Evolutionary conservation across 2,797 vertebrate genomes (phyloP).

Genomic region (Notolepis coatsorum): DNA sequence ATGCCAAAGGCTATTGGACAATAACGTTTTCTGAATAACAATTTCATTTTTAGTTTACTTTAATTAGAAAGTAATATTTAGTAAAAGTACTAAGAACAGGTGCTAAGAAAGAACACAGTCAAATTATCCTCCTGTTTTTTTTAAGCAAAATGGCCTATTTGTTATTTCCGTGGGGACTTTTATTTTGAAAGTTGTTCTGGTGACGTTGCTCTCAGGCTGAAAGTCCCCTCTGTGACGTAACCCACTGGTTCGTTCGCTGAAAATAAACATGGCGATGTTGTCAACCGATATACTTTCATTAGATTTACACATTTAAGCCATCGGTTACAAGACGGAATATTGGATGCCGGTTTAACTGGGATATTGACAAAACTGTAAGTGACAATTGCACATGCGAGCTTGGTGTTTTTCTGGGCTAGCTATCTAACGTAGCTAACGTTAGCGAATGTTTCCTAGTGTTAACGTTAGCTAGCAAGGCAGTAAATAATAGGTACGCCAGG

Average conservation of each 20-base stretch:
- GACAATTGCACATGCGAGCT: neutral
- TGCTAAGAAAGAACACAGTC: too few relatives aligned
- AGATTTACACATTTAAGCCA: constrained; percentile 5
- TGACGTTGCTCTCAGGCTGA: constrained; percentile 38
- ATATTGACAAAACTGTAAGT: constrained; percentile 50
- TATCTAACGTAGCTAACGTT: constrained; percentile 40
- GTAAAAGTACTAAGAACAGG: too few relatives aligned
- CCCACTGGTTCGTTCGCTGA: constrained; percentile 22
- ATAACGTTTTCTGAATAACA: too few relatives aligned
- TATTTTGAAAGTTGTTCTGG: constrained; percentile 20
- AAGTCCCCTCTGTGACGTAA: neutral
- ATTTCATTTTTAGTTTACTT: too few relatives aligned
- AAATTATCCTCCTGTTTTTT: too few relatives aligned
- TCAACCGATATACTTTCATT: constrained; percentile 10
- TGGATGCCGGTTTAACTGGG: constrained; percentile 2
- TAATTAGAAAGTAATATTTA: too few relatives aligned
- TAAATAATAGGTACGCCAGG: too few relatives aligned
- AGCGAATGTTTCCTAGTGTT: constrained; percentile 57
- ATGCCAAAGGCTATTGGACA: too few relatives aligned
- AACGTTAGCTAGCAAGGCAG: constrained; percentile 44
- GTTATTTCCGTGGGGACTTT: constrained; percentile 6
- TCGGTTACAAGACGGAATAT: neutral
- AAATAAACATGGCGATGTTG: constrained; percentile 69
- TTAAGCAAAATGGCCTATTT: too few relatives aligned
- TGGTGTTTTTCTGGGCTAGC: neutral